phyloP scores from a whole-genome alignment of 1,140 invertebrate genomes.

The Mya arenaria region DNA sequence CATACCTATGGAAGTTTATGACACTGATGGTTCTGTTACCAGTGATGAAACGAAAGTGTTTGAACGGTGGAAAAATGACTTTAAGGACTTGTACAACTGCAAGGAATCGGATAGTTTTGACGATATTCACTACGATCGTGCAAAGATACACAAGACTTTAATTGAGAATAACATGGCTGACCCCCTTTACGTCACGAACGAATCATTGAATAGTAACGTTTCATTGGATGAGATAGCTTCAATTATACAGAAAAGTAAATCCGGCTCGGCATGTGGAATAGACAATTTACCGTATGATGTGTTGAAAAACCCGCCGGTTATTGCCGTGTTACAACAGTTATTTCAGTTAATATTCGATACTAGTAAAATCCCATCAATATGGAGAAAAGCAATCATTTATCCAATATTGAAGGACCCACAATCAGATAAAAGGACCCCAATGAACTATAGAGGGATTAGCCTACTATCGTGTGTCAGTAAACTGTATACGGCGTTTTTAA shows the following conservation, averaged over 20 bases:
- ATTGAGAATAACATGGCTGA: slow-evolving; percentile 43
- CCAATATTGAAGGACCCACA: slow-evolving; percentile 48
- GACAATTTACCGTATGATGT: slow-evolving; percentile 37
- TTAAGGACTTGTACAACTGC: slow-evolving; percentile 42
- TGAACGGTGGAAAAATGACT: slow-evolving; percentile 13
- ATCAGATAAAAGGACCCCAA: slow-evolving; percentile 35
- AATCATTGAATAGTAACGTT: slow-evolving; percentile 24
- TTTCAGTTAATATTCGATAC: slow-evolving; percentile 55
- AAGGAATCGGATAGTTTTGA: slow-evolving; percentile 31
- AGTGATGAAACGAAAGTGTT: slow-evolving; percentile 13
- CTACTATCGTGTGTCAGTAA: slow-evolving; percentile 46
- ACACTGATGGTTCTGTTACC: not conserved
- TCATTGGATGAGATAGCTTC: slow-evolving; percentile 25
- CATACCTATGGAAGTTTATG: not conserved
- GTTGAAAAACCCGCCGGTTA: slow-evolving; percentile 37
- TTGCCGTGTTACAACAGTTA: slow-evolving; percentile 29
- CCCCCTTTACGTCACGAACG: slow-evolving; percentile 35
- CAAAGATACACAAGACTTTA: slow-evolving; percentile 34
- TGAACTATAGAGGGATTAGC: slow-evolving; percentile 60
- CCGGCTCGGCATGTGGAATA: slow-evolving; percentile 12
- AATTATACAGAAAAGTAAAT: slow-evolving; percentile 32
- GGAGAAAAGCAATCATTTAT: slow-evolving; percentile 56
- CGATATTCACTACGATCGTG: not conserved
- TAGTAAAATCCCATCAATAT: slow-evolving; percentile 53
- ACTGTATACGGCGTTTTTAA: slow-evolving; percentile 51